A percentile compares a stretch with the other conserved stretches of the same genome.
Conservation (phyloP, 2,113 vertebrate genomes). For the Salvelinus fontinalis region DNA sequence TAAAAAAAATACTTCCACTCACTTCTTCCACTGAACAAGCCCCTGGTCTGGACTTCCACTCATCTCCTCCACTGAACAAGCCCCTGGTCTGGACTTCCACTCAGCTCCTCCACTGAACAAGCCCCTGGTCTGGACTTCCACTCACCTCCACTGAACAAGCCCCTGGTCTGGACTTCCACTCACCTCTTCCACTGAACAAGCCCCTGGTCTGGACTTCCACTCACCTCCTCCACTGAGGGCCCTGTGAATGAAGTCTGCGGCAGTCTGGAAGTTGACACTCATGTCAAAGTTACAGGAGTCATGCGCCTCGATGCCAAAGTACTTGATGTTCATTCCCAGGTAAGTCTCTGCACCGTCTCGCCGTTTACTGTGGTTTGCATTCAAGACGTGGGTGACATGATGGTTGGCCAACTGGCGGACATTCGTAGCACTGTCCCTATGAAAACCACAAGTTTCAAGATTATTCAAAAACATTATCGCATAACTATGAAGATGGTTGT, state of each 20-base stretch:
- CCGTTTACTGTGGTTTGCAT: slow-evolving; percentile 85
- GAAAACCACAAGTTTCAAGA: neutral
- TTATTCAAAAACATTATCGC: neutral
- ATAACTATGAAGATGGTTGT: neutral
- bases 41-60: too few relatives aligned
- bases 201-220: too few relatives aligned
- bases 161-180: too few relatives aligned
- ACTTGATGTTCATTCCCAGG: slow-evolving; percentile 78
- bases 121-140: too few relatives aligned
- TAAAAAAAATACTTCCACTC: too few relatives aligned
- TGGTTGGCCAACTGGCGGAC: slow-evolving; percentile 74
- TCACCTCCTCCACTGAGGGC: slow-evolving; percentile 67
- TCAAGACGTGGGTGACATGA: slow-evolving; percentile 86
- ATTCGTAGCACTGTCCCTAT: slow-evolving; percentile 86
- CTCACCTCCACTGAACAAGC: too few relatives aligned
- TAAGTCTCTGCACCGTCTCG: slow-evolving; percentile 79
- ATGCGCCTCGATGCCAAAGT: slow-evolving; percentile 86
- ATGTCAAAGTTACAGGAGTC: slow-evolving; percentile 87
- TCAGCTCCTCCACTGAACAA: too few relatives aligned
- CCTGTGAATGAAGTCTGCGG: slow-evolving; percentile 87
- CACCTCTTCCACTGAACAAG: too few relatives aligned
- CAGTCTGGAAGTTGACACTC: slow-evolving; percentile 86
- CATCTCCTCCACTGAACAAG: too few relatives aligned
- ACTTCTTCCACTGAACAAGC: too few relatives aligned
- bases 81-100: too few relatives aligned